Percentiles rank a stretch among this genome's conserved stretches.
Conservation (phyloP, 2,797 vertebrate genomes). For the Channa striata region DNA sequence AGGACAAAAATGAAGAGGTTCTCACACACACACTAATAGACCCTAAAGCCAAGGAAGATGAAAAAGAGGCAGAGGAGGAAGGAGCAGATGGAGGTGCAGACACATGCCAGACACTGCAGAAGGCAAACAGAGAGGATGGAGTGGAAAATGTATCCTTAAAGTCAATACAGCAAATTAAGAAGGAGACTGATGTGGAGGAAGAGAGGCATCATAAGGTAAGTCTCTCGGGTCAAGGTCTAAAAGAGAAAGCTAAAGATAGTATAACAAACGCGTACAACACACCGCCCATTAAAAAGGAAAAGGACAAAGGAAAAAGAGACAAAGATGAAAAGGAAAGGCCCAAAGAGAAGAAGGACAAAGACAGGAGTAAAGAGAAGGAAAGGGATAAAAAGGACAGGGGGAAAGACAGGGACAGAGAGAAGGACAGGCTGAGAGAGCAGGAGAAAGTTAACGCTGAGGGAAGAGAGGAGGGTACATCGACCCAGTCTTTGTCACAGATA, state of each 20-base stretch:
- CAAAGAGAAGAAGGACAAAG: conserved; percentile 72
- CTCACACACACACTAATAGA: conserved; percentile 41
- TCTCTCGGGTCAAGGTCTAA: conserved; percentile 49
- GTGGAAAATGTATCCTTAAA: conserved; percentile 47
- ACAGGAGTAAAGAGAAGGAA: conserved; percentile 71
- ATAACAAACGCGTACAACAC: conserved; percentile 46
- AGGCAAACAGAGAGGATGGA: conserved; percentile 36
- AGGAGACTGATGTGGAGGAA: conserved; percentile 66
- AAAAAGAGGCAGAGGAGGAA: conserved; percentile 36
- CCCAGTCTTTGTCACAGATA: conserved; percentile 13
- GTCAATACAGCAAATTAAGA: conserved; percentile 61
- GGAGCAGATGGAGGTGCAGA: conserved; percentile 24
- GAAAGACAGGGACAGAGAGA: conserved; percentile 68
- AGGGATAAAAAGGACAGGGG: conserved; percentile 65
- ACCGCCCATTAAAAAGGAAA: conserved; percentile 71
- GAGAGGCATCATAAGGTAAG: conserved; percentile 64
- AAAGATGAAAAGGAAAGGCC: conserved; percentile 68
- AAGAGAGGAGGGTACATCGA: conserved; percentile 30
- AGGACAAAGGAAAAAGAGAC: conserved; percentile 65
- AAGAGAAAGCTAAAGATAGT: conserved; percentile 75
- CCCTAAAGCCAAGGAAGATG: conserved; percentile 51
- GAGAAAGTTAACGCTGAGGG: conserved; percentile 63
- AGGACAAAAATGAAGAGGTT: conserved; percentile 59
- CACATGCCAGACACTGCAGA: conserved; percentile 38
- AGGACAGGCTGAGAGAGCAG: conserved; percentile 61